Conservation (phyloP, 1,140 invertebrate genomes). For the Chelonus insularis region DNA sequence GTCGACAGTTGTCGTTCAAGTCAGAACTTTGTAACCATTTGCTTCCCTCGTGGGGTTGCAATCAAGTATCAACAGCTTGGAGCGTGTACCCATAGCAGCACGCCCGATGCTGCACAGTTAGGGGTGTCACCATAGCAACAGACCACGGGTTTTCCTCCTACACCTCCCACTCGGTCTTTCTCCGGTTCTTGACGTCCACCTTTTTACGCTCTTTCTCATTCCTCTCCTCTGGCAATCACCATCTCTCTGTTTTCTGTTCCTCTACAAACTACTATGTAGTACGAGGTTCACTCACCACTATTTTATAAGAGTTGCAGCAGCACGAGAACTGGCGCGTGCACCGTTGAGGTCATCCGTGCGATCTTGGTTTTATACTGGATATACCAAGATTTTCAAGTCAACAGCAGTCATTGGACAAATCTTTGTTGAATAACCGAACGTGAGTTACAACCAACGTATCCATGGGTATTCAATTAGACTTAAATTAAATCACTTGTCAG, state of each 20-base stretch:
- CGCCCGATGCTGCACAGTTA: slow-evolving; percentile 32
- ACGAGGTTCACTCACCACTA: slow-evolving; percentile 23
- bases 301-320: slow-evolving; percentile 21
- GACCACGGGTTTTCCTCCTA: slow-evolving; percentile 40
- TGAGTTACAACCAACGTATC: too few relatives aligned
- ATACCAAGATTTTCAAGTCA: not conserved
- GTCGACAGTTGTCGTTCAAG: slow-evolving; percentile 25
- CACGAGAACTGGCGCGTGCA: slow-evolving; percentile 11
- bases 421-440: too few relatives aligned
- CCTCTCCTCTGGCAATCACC: not conserved
- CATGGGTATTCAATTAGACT: too few relatives aligned
- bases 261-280: not conserved
- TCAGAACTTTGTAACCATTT: slow-evolving; percentile 18
- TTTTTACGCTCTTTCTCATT: slow-evolving; percentile 4
- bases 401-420: too few relatives aligned
- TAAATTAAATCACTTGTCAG: too few relatives aligned
- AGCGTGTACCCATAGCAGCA: slow-evolving; percentile 12
- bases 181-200: not conserved
- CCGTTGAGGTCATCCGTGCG: slow-evolving; percentile 10
- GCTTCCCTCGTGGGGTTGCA: slow-evolving; percentile 19
- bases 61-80: slow-evolving; percentile 34
- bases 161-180: slow-evolving; percentile 1
- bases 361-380: slow-evolving; percentile 2
- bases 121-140: slow-evolving; percentile 53
- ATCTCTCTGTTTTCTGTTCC: slow-evolving; percentile 20